Evolutionary conservation across 2,888 invertebrate genomes (phyloP).

Genomic region (Drosophila birchii): DNA sequence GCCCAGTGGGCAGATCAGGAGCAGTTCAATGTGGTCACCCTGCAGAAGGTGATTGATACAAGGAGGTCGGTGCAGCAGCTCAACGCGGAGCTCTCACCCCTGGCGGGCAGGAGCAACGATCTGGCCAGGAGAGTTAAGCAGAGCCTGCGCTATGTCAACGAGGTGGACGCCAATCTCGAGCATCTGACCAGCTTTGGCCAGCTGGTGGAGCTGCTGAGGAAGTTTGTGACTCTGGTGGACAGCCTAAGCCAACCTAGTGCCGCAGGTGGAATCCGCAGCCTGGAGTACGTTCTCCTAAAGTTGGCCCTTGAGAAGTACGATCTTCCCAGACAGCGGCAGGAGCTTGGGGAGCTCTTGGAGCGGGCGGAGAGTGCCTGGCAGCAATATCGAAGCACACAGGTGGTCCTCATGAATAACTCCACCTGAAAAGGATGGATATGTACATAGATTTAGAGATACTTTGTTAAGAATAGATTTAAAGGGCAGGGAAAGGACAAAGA

Average conservation of each 20-base stretch:
- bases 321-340: conserved; percentile 54
- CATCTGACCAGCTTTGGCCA: conserved; percentile 34
- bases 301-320: conserved; percentile 65
- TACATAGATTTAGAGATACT: conserved; percentile 9
- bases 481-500: conserved; percentile 34
- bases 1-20: conserved; percentile 54
- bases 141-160: conserved; percentile 63
- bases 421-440: conserved; percentile 24
- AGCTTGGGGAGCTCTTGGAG: conserved; percentile 56
- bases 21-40: conserved; percentile 44
- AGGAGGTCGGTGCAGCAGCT: conserved; percentile 51
- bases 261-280: conserved; percentile 51
- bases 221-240: conserved; percentile 61
- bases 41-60: conserved; percentile 50
- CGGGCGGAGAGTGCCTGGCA: conserved; percentile 61
- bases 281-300: conserved; percentile 72
- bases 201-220: conserved; percentile 59
- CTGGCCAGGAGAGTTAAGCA: conserved; percentile 66
- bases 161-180: conserved; percentile 56
- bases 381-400: conserved; percentile 57
- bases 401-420: conserved; percentile 56
- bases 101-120: conserved; percentile 70
- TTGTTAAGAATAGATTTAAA: conserved; percentile 15
- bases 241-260: conserved; percentile 48
- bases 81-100: conserved; percentile 62